A percentile compares a stretch with the other conserved stretches of the same genome.
Evolutionary conservation across 2,888 invertebrate species (phyloP).

Genomic region (Spisula solida): DNA sequence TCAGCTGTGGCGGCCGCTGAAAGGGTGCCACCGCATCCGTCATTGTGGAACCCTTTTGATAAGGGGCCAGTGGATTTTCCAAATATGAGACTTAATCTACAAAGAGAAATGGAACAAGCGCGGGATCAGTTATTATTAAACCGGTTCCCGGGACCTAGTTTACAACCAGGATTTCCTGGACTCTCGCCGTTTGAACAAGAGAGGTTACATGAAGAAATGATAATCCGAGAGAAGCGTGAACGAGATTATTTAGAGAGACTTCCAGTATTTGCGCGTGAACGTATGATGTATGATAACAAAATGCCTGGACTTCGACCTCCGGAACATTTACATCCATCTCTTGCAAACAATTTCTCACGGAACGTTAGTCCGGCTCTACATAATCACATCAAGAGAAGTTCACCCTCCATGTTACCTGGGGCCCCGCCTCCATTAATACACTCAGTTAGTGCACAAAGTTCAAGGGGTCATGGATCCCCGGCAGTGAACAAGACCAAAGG

Average conservation of each 20-base stretch:
- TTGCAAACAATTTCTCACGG: conserved; percentile 73
- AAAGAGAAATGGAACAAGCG: conserved; percentile 76
- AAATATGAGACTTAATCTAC: conserved; percentile 74
- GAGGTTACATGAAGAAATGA: conserved; percentile 78
- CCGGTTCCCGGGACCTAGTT: conserved; percentile 68
- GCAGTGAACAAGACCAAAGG: conserved; percentile 80
- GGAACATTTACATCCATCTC: conserved; percentile 68
- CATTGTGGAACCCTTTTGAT: conserved; percentile 82
- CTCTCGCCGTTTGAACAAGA: conserved; percentile 77
- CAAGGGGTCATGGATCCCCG: conserved; percentile 80
- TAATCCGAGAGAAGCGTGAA: conserved; percentile 76
- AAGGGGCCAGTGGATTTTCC: conserved; percentile 74
- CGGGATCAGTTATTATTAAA: conserved; percentile 79
- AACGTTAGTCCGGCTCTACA: conserved; percentile 81
- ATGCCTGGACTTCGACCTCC: conserved; percentile 69
- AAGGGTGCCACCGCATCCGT: conserved; percentile 74
- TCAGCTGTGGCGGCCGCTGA: conserved; percentile 74
- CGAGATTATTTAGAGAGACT: conserved; percentile 80
- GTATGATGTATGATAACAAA: conserved; percentile 75
- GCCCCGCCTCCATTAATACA: conserved; percentile 83
- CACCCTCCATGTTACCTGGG: conserved; percentile 80
- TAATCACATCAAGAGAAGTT: conserved; percentile 78
- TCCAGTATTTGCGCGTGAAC: conserved; percentile 75
- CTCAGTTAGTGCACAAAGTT: conserved; percentile 77
- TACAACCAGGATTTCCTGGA: conserved; percentile 58